Conservation (phyloP, 2,113 vertebrate species). For the Archilochus colubris region DNA sequence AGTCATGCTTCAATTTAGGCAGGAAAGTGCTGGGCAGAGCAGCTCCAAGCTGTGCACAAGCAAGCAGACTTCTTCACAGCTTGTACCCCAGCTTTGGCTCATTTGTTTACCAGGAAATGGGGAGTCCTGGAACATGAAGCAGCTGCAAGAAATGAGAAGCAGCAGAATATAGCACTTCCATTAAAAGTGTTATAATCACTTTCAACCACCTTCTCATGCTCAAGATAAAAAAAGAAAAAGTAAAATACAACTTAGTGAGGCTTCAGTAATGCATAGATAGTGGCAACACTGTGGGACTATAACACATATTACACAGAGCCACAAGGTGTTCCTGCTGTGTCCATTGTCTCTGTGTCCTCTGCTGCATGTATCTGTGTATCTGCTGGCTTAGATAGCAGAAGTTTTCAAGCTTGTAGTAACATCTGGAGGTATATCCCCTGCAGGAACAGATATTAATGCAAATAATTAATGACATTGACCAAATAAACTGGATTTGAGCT, state of each 20-base stretch:
- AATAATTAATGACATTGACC: not conserved
- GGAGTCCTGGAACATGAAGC: not conserved
- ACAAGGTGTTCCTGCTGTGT: accelerated
- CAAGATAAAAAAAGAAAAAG: not conserved
- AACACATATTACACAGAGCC: not conserved
- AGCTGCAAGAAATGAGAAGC: accelerated
- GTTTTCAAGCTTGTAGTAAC: not conserved
- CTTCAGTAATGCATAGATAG: not conserved
- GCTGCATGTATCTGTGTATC: not conserved
- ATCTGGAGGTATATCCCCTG: not conserved
- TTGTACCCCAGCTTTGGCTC: not conserved
- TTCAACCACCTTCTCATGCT: not conserved
- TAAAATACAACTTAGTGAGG: not conserved
- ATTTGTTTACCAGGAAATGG: not conserved
- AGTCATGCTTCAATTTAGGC: not conserved
- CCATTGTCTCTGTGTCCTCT: not conserved
- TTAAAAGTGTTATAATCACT: not conserved
- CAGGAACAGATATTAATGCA: slow-evolving; percentile 11
- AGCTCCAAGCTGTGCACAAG: not conserved
- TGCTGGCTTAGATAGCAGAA: not conserved
- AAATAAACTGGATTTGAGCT: slow-evolving; percentile 37
- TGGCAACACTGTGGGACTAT: not conserved
- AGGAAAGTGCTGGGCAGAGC: not conserved
- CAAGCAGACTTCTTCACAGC: slow-evolving; percentile 21
- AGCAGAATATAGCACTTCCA: not conserved